Evolutionary conservation across 2,797 vertebrate genomes (phyloP).

Genomic region (Otolemur crassicaudatus): DNA sequence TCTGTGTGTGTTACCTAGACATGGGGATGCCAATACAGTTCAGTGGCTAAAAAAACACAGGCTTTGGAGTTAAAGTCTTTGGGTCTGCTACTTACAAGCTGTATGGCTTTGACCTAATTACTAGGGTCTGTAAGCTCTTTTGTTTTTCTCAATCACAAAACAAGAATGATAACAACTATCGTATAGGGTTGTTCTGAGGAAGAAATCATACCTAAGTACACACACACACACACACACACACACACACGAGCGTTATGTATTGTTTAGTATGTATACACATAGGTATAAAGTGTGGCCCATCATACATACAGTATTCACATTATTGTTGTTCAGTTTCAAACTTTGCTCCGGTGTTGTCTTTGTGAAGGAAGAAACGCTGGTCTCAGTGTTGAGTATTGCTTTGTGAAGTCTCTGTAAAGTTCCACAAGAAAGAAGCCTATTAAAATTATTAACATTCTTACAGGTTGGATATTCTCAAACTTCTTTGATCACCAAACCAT

Average conservation of each 20-base stretch:
- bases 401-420: neutral
- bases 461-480: conserved; percentile 17
- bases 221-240: neutral
- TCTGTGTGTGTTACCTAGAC: neutral
- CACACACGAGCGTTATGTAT: neutral
- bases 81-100: neutral
- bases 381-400: neutral
- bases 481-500: neutral
- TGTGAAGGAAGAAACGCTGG: conserved; percentile 7
- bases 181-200: neutral
- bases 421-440: neutral
- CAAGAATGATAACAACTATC: neutral
- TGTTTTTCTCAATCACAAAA: neutral
- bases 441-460: neutral
- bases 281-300: neutral
- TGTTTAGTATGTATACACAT: neutral
- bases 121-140: conserved; percentile 2
- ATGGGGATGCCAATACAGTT: neutral
- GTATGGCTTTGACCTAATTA: neutral
- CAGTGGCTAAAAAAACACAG: neutral
- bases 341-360: neutral
- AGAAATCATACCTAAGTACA: neutral
- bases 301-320: neutral
- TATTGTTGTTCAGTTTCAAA: conserved; percentile 10
- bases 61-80: neutral